Base-by-base conservation (phyloP, 2,888 invertebrate species). In the Drosophila kuntzei region DNA sequence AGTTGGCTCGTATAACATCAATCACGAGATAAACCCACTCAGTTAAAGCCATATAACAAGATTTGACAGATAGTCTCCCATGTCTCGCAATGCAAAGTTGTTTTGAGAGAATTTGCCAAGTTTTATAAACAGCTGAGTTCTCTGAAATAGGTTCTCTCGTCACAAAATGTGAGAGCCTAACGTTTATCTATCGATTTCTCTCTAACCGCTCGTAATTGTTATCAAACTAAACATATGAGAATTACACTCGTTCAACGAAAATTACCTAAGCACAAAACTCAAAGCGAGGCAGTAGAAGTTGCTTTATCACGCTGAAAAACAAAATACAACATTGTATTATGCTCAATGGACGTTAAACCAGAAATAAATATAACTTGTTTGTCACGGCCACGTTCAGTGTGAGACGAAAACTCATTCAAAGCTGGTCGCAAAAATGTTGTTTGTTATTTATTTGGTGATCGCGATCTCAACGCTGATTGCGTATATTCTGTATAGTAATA, bases 391-490 rank as follows among this genome's bases (percentile, higher is more conserved):
- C 9, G 8, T 36, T 36, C 41, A 65, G 65, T 65, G n/a, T 36
- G 6, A n/a, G 11, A 3, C 9, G 18, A 16, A 37, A 29, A 14
- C n/a, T 44, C 22, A 36, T 9, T 5, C 14, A 20, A 18, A 62
- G 16, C 55, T 34, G 32, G 25, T 29, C 49, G 12, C 4, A 22
- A 39, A 50, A 54, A 78, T 78, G 78, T 32, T 63, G 7, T 20
- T 80, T 6, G 1, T 80, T 1, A 14, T 77, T 11, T 78, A 78
- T 14, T 34, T 73, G 34, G 12, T 78, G 25, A 39, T 72, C 3
- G 73, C 63, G 18, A 16, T 80, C 1, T 27, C 50, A 4, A 57
- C 80, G 37, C 34, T 78, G 6, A 6, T 68, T 12, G 73, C 44
- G 0, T 80, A 72, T 41, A 2, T 65, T 0, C 7, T 69, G 8